Percentiles rank a stretch among this genome's conserved stretches.
Conservation (phyloP, 2,113 vertebrate genomes). For the Cyanoliseus patagonus region DNA sequence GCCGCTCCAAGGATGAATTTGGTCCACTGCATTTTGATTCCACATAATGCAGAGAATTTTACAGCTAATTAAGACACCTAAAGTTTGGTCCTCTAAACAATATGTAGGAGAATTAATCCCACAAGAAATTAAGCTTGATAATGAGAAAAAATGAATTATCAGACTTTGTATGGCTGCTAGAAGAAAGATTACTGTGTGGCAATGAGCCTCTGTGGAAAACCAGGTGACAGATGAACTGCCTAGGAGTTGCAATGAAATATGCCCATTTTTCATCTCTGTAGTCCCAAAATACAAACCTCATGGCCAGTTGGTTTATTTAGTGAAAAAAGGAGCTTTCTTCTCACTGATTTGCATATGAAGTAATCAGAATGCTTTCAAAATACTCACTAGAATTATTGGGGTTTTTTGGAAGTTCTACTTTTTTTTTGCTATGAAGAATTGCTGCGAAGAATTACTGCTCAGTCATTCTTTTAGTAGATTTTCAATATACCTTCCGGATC, state of each 20-base stretch:
- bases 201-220: constrained; percentile 1
- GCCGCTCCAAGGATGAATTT: not conserved
- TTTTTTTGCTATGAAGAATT: not conserved
- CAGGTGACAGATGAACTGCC: not conserved
- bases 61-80: not conserved
- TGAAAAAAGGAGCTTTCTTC: not conserved
- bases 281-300: not conserved
- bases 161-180: not conserved
- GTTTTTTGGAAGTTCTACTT: not conserved
- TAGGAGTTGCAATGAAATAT: not conserved
- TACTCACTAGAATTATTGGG: not conserved
- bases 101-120: not conserved
- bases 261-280: not conserved
- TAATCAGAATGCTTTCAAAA: not conserved
- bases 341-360: not conserved
- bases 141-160: constrained; percentile 21
- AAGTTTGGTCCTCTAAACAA: not conserved
- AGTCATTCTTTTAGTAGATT: not conserved
- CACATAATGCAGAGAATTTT: not conserved
- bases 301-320: not conserved
- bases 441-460: not conserved
- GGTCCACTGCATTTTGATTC: not conserved
- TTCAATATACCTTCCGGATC: not conserved
- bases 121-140: constrained; percentile 22
- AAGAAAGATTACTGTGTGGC: constrained; percentile 12